Base-by-base conservation (phyloP, 2,888 invertebrate genomes). In the Callinectes sapidus region DNA sequence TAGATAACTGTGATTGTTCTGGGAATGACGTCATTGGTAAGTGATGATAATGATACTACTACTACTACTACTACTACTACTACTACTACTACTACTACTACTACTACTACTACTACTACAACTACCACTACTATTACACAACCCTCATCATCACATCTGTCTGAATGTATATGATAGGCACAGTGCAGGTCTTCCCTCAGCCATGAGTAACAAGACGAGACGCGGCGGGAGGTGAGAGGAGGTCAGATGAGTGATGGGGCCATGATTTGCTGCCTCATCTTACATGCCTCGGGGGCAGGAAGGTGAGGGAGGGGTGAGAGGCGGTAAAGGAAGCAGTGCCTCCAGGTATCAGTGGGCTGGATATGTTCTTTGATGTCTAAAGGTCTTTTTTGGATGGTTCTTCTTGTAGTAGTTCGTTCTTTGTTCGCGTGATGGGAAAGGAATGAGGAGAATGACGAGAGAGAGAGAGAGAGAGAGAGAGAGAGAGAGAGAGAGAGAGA, bases 401-500 rank as follows among this genome's bases (percentile, higher is more conserved):
- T 61, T 18, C 61, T 10, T 61, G 18, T 61, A 61, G 61, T 61
- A 61, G 61, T 61, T 61, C 16, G 23, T 16, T 23, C 61, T 61
- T 61, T 61, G 61, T 61, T 18, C 18, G 23, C 61, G 61, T 61
- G 61, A n/a, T 23, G 28, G 71, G 39, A 39, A 39, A 66, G 66
- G n/a, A 6, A 55, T 2, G 10, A 13, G 10, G 55, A 55, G 55
- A 18, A 55, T n/a, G n/a, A n/a, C n/a, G n/a, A n/a, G 23, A 23
- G 23, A n/a, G 71, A 28, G n/a, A 28, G 71, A 71, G 71, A 71
- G 71, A 71, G 71, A 81, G 35, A 35, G 81, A 81, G 81, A 81
- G 81, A 81, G 81, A 81, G 81, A 81, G 81, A 81, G 81, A 81
- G 81, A 81, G 81, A 81, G 81, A 81, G 81, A 81, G 81, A 81